These are phyloP conservation scores for Monodelphis domestica DNA, from an alignment of 2,797 vertebrate genomes.

Conservation along the genomic window DNA sequence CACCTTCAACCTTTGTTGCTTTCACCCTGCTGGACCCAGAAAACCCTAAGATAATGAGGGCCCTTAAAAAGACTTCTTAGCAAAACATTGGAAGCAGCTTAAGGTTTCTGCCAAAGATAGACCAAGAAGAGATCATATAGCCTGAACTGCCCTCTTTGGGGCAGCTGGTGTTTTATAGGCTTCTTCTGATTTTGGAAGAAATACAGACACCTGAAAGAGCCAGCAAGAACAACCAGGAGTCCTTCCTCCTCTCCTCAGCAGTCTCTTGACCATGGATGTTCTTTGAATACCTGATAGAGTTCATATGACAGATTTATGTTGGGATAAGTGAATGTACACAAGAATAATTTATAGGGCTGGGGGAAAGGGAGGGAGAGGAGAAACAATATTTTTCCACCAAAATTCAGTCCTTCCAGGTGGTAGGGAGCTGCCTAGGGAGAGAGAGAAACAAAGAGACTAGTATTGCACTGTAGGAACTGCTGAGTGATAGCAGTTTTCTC, in stretches of 20 bases:
- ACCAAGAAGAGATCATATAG: not conserved
- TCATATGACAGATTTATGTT: not conserved
- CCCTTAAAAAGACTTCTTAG: not conserved
- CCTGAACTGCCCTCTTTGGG: not conserved
- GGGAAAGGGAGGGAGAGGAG: not conserved
- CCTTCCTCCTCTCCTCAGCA: not conserved
- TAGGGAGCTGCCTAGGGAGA: not conserved
- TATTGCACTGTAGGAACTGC: not conserved
- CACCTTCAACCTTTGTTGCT: constrained; percentile 64
- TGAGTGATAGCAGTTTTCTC: not conserved
- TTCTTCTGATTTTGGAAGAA: not conserved
- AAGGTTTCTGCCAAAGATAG: not conserved
- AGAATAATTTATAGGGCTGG: not conserved
- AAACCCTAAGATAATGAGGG: constrained; percentile 53
- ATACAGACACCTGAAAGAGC: not conserved
- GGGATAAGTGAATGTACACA: not conserved
- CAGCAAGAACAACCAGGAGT: not conserved
- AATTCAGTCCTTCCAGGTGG: not conserved
- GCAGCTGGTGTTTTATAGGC: not conserved
- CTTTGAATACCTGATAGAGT: not conserved
- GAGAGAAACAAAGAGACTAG: not conserved
- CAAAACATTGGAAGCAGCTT: not conserved
- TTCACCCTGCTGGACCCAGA: constrained; percentile 54
- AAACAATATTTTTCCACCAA: constrained; percentile 7
- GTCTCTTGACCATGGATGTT: not conserved